phyloP scores from a whole-genome alignment of 1,140 invertebrate genomes.

The Oreohelix idahoensis region DNA sequence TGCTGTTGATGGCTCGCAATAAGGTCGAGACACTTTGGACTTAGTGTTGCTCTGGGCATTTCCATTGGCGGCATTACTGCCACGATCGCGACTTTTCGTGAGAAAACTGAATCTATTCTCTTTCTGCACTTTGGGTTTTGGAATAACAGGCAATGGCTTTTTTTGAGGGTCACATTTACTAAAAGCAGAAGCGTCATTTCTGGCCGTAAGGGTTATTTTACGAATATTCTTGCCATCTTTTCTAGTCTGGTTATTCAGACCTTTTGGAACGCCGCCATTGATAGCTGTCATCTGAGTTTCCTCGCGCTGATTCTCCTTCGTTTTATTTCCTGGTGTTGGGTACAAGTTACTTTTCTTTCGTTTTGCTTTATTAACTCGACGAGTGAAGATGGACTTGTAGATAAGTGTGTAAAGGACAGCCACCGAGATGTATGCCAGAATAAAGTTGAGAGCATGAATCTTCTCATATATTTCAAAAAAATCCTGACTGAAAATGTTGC shows the following conservation, averaged over 20 bases:
- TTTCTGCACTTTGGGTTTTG: neutral
- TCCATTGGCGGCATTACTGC: neutral
- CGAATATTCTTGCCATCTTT: constrained; percentile 8
- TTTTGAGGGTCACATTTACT: neutral
- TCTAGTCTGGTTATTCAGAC: constrained; percentile 1
- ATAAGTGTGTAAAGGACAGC: constrained; percentile 49
- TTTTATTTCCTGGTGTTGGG: constrained; percentile 20
- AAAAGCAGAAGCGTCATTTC: constrained; percentile 16
- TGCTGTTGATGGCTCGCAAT: too few species aligned
- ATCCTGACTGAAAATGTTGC: constrained; percentile 29
- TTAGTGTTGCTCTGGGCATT: too few species aligned
- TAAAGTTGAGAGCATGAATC: constrained; percentile 42
- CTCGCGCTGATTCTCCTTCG: constrained; percentile 1
- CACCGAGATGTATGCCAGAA: constrained; percentile 44
- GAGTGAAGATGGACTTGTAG: constrained; percentile 47
- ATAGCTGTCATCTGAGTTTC: constrained; percentile 44
- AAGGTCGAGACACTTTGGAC: too few species aligned
- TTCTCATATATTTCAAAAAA: constrained; percentile 43
- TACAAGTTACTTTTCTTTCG: constrained; percentile 46
- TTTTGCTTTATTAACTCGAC: constrained; percentile 48
- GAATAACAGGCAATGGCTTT: neutral
- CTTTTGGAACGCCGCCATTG: constrained; percentile 26
- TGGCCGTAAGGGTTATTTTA: constrained; percentile 3
- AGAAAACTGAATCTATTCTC: neutral
- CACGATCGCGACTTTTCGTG: neutral